phyloP scores from a whole-genome alignment of 2,113 vertebrate species.

The Calidris pugnax region DNA sequence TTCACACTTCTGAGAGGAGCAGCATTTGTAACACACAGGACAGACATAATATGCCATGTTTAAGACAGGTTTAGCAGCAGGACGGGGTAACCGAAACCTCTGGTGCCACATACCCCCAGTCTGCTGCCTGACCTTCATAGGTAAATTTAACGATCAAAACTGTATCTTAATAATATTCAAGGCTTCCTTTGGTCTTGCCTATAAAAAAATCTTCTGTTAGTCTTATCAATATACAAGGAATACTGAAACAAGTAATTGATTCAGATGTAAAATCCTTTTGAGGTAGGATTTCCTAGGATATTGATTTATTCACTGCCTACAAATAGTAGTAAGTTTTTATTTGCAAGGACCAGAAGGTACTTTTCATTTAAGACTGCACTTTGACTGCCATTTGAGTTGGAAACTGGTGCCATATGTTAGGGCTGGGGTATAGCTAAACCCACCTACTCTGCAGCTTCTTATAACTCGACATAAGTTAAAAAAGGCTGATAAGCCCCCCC shows the following conservation, averaged over 20 bases:
- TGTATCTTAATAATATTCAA: neutral
- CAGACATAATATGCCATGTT: rapidly evolving
- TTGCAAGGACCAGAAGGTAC: neutral
- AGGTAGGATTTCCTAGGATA: neutral
- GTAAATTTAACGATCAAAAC: neutral
- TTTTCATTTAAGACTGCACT: neutral
- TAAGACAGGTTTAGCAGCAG: neutral
- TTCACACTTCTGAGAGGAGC: neutral
- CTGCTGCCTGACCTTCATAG: neutral
- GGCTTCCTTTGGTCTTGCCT: neutral
- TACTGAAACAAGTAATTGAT: neutral
- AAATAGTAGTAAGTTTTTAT: neutral
- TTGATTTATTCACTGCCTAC: neutral
- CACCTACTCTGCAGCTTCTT: neutral
- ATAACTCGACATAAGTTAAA: neutral
- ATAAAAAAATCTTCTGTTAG: neutral
- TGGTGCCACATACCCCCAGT: neutral
- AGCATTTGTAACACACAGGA: neutral
- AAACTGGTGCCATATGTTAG: neutral
- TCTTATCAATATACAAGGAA: neutral
- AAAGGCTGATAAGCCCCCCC: neutral
- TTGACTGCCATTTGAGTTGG: neutral
- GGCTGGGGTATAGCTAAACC: neutral
- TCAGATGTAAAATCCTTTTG: neutral
- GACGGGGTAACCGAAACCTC: neutral